Conservation (phyloP, 2,888 invertebrate species). For the Cantharis flavilabris region DNA sequence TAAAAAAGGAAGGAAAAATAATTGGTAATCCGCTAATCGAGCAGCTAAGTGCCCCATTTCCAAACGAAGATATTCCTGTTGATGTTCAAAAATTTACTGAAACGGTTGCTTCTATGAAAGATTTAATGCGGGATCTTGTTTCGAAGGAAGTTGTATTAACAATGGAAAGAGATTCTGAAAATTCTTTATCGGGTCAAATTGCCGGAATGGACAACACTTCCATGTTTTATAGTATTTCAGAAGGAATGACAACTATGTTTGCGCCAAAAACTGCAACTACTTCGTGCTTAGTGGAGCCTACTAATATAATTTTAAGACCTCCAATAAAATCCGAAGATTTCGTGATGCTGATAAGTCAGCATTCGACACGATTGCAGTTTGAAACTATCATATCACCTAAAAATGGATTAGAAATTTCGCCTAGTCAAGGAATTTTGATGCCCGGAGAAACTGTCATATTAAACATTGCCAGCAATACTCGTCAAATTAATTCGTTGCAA, state of each 20-base stretch:
- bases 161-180: slow-evolving; percentile 50
- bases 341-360: slow-evolving; percentile 18
- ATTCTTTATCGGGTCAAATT: slow-evolving; percentile 43
- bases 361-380: slow-evolving; percentile 22
- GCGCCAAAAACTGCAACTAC: slow-evolving; percentile 2
- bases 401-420: slow-evolving; percentile 18
- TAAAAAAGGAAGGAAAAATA: slow-evolving; percentile 35
- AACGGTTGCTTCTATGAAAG: slow-evolving; percentile 39
- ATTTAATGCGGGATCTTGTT: slow-evolving; percentile 43
- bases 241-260: slow-evolving; percentile 32
- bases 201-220: slow-evolving; percentile 47
- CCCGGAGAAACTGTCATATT: slow-evolving; percentile 38
- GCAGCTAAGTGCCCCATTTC: slow-evolving; percentile 41
- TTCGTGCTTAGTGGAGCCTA: slow-evolving; percentile 28
- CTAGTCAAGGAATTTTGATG: slow-evolving; percentile 26
- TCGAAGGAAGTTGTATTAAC: slow-evolving; percentile 49
- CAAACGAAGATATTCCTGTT: slow-evolving; percentile 44
- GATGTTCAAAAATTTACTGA: slow-evolving; percentile 48
- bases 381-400: slow-evolving; percentile 10
- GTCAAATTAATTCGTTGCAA: slow-evolving; percentile 16
- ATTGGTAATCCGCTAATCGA: slow-evolving; percentile 39
- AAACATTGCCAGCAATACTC: slow-evolving; percentile 36
- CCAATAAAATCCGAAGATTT: slow-evolving; percentile 22
- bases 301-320: slow-evolving; percentile 20
- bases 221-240: slow-evolving; percentile 46